phyloP scores from a whole-genome alignment of 2,888 invertebrate genomes.

The Ypsolopha scabrella region DNA sequence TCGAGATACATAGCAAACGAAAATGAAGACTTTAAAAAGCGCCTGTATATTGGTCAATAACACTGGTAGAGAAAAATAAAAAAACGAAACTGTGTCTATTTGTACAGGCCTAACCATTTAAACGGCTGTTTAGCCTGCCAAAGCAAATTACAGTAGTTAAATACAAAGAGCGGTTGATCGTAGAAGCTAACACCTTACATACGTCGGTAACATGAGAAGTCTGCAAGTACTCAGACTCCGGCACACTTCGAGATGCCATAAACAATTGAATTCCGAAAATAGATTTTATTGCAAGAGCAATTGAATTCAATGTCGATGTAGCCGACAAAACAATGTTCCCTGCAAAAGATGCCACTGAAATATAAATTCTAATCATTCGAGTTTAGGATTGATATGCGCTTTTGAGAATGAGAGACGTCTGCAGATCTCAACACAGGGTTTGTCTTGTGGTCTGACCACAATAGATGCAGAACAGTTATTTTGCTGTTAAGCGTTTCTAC shows the following conservation, averaged over 20 bases:
- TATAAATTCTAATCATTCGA: constrained; percentile 27
- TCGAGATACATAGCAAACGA: too few relatives aligned
- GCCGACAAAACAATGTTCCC: constrained; percentile 33
- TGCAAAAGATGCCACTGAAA: constrained; percentile 26
- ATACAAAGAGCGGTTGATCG: constrained; percentile 41
- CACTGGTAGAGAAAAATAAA: neutral
- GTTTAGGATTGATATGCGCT: constrained; percentile 27
- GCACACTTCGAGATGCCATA: constrained; percentile 45
- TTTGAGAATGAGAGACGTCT: constrained; percentile 21
- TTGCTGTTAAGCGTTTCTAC: constrained; percentile 16
- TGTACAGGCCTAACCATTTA: neutral
- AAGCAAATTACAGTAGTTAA: constrained; percentile 11
- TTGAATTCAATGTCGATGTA: constrained; percentile 56
- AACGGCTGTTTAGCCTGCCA: neutral
- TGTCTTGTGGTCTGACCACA: constrained; percentile 40
- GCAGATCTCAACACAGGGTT: constrained; percentile 24
- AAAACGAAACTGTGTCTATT: neutral
- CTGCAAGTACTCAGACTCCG: constrained; percentile 45
- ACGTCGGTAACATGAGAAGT: constrained; percentile 47
- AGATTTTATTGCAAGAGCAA: constrained; percentile 54
- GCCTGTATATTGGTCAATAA: too few relatives aligned
- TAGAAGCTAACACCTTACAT: constrained; percentile 39
- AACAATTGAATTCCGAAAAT: constrained; percentile 53
- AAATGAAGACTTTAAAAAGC: too few relatives aligned
- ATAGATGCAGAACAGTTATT: constrained; percentile 19